Evolutionary conservation across 2,797 vertebrate genomes (phyloP).

Genomic region (Gymnocypris eckloni): DNA sequence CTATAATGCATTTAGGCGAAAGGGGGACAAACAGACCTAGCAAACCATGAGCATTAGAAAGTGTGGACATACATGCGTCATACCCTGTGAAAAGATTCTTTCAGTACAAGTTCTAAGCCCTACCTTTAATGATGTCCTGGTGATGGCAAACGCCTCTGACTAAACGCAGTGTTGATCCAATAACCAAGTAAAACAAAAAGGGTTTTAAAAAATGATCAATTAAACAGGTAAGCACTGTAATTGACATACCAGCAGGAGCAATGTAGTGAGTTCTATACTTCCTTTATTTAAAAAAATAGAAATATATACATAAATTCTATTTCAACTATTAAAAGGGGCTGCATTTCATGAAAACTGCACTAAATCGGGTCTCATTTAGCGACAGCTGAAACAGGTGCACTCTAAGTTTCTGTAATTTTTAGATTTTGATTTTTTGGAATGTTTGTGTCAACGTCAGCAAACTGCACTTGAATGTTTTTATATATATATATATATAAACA

Average conservation of each 20-base stretch:
- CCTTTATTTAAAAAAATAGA: conserved; percentile 89
- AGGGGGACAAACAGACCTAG: conserved; percentile 79
- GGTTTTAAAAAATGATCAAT: conserved; percentile 57
- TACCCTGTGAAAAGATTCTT: conserved; percentile 83
- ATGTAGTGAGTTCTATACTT: conserved; percentile 88
- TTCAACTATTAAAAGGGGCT: conserved; percentile 89
- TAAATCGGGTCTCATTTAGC: conserved; percentile 85
- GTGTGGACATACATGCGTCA: conserved; percentile 84
- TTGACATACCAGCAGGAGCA: conserved; percentile 88
- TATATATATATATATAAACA: conserved; percentile 75
- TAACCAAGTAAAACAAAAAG: conserved; percentile 21
- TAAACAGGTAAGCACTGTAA: conserved; percentile 81
- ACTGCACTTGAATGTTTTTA: conserved; percentile 79
- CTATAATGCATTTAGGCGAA: conserved; percentile 68
- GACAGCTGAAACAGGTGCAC: conserved; percentile 85
- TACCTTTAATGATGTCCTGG: conserved; percentile 83
- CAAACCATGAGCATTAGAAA: conserved; percentile 80
- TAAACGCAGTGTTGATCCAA: conserved; percentile 79
- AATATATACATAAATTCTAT: conserved; percentile 90
- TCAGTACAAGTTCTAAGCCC: conserved; percentile 84
- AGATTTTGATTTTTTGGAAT: conserved; percentile 83
- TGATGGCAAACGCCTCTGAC: conserved; percentile 79
- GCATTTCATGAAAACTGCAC: conserved; percentile 86
- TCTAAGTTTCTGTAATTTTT: conserved; percentile 81
- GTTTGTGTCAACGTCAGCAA: conserved; percentile 82